Evolutionary conservation across 2,888 invertebrate species (phyloP).

Genomic region (Drosophila greeni): DNA sequence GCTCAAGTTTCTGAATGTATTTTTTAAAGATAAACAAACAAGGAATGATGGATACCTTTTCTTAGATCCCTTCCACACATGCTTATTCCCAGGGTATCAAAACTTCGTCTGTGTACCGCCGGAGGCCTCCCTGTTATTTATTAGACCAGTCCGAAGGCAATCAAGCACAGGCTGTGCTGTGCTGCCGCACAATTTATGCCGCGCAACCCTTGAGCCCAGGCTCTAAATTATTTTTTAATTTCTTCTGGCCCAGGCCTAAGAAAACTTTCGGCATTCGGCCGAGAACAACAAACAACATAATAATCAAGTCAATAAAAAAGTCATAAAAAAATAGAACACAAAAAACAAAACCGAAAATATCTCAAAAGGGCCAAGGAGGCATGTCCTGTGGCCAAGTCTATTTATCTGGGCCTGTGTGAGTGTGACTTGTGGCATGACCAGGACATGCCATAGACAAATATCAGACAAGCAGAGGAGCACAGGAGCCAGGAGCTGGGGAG

Average conservation of each 20-base stretch:
- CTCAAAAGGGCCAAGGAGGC: conserved; percentile 51
- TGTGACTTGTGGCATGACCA: conserved; percentile 60
- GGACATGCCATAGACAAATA: conserved; percentile 70
- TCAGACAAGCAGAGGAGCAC: conserved; percentile 62
- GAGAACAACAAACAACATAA: conserved; percentile 72
- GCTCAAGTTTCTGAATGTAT: not conserved
- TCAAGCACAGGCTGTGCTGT: conserved; percentile 57
- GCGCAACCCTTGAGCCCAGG: conserved; percentile 50
- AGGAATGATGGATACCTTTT: not conserved
- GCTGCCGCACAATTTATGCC: conserved; percentile 62
- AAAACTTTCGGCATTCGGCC: conserved; percentile 53
- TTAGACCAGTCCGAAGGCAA: conserved; percentile 52
- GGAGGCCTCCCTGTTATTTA: conserved; percentile 45
- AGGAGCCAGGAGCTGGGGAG: not conserved
- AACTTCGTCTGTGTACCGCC: not conserved
- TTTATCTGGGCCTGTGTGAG: conserved; percentile 45
- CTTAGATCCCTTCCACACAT: not conserved
- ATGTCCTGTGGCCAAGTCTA: conserved; percentile 56
- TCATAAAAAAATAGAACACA: conserved; percentile 60
- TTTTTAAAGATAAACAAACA: not conserved
- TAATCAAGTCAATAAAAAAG: conserved; percentile 75
- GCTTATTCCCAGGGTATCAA: conserved; percentile 2
- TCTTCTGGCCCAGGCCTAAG: conserved; percentile 52
- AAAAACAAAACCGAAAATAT: conserved; percentile 48
- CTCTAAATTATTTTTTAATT: conserved; percentile 73